phyloP scores from a whole-genome alignment of 2,797 vertebrate genomes.

The Trichosurus vulpecula region DNA sequence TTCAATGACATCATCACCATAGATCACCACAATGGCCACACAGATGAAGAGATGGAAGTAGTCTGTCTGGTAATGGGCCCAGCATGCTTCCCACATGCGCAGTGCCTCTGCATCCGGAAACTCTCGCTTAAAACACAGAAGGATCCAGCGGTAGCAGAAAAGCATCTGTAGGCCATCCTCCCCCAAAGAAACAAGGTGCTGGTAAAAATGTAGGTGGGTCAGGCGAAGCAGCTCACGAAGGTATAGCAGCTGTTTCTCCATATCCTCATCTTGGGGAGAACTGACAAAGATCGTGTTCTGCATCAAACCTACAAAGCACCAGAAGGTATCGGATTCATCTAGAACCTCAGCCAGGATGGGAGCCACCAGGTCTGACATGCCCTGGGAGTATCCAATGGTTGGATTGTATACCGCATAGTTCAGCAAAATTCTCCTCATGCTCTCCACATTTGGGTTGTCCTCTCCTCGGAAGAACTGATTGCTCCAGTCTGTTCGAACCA shows the following conservation, averaged over 20 bases:
- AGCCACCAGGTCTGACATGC: slow-evolving; percentile 99
- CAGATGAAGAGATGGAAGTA: slow-evolving; percentile 99
- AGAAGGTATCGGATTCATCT: slow-evolving; percentile 98
- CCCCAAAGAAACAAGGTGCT: slow-evolving; percentile 92
- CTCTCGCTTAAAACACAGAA: slow-evolving; percentile 98
- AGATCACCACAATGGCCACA: slow-evolving; percentile 96
- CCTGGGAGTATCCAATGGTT: slow-evolving; percentile 96
- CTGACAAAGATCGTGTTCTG: slow-evolving; percentile 99
- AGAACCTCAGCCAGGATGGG: slow-evolving; percentile 95
- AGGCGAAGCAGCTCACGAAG: slow-evolving; percentile 95
- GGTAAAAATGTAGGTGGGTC: slow-evolving; percentile 92
- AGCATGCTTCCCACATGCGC: slow-evolving; percentile 99
- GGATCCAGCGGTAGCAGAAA: slow-evolving; percentile 98
- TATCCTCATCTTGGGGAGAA: slow-evolving; percentile 96
- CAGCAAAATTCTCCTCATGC: slow-evolving; percentile 96
- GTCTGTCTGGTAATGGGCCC: slow-evolving; percentile 99
- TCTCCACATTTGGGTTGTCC: slow-evolving; percentile 97
- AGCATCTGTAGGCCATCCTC: slow-evolving; percentile 98
- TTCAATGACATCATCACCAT: slow-evolving; percentile 96
- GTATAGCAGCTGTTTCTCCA: slow-evolving; percentile 99
- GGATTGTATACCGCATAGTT: slow-evolving; percentile 98
- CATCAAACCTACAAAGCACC: slow-evolving; percentile 99
- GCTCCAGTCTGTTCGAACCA: slow-evolving; percentile 96
- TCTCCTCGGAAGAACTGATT: slow-evolving; percentile 97
- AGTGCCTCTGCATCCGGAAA: slow-evolving; percentile 96